Evolutionary conservation across 2,797 vertebrate species (phyloP), one percentile per base, ranked within the genome.

Genomic region (Gephyroberyx darwinii): DNA sequence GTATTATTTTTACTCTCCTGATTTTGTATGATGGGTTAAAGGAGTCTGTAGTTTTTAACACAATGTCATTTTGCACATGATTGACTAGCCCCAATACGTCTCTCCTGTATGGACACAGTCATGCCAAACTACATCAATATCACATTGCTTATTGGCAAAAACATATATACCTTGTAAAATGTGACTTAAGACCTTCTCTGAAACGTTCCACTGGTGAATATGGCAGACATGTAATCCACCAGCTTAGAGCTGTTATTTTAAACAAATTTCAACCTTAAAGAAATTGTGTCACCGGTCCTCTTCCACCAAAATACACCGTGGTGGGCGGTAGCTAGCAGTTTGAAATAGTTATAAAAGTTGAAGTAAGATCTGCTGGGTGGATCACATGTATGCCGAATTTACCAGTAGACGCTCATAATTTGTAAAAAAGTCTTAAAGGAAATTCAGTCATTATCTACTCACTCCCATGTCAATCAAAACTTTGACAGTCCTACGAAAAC

Each of bases 31-130:
- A 48, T 6, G 9, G 8, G n/a, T 43, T 60, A 22, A 17, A 50
- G 8, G 45, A 59, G 30, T 70, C 33, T 37, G 19, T 39, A 37
- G 4, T 80, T 66, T 74, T 33, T 58, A 53, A 50, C 67, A 14
- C 43, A 57, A 14, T 51, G 10, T 39, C 1, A 59, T 59, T 65
- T 54, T 61, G 17, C 16, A 52, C 57, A 30, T 8, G 16, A 39
- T 30, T 45, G 30, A 47, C 53, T 20, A 17, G 43, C 43, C 43
- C 43, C 14, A 3, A 48, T 47, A 43, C 69, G 16, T 61, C 9
- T 71, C 30, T 45, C 4, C 43, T 65, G 47, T 33, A 5, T 50
- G 8, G 3, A 26, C 53, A 59, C 13, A 16, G 47, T 66, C 30
- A 22, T 1, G 43, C 30, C 41, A 65, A 67, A 74, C 16, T 54